Percentiles rank a stretch among this genome's conserved stretches.
Conservation (phyloP, 64 coral and sea anemone genomes). For the Stylophora pistillata region DNA sequence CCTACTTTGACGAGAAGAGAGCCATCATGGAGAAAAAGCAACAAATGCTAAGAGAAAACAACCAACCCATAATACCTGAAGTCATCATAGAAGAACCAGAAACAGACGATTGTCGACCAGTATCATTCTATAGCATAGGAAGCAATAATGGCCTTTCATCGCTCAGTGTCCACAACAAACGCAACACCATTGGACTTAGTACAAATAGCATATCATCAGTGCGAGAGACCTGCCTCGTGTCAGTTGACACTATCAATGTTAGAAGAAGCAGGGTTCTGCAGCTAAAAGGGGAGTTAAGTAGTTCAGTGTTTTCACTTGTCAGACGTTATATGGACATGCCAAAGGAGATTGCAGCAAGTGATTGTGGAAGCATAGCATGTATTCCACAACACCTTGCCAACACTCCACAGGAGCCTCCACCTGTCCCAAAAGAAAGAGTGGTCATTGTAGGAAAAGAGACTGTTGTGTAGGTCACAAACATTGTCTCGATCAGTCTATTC, state of each 20-base stretch:
- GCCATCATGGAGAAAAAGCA: slow-evolving; percentile 1
- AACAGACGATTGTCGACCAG: slow-evolving; percentile 25
- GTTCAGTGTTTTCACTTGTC: slow-evolving; percentile 91
- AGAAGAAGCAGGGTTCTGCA: slow-evolving; percentile 67
- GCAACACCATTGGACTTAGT: slow-evolving; percentile 37
- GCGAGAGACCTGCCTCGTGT: slow-evolving; percentile 79
- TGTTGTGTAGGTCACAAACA: slow-evolving; percentile 36
- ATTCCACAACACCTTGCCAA: slow-evolving; percentile 68
- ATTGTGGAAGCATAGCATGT: slow-evolving; percentile 87
- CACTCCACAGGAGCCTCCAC: slow-evolving; percentile 23
- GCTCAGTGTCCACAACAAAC: slow-evolving; percentile 40
- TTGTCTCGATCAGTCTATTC: too few relatives aligned
- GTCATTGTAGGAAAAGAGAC: slow-evolving; percentile 66
- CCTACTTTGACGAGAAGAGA: slow-evolving; percentile 76
- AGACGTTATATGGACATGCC: slow-evolving; percentile 83
- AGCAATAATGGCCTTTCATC: slow-evolving; percentile 45
- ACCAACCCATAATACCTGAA: background rate
- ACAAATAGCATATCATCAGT: slow-evolving; percentile 53
- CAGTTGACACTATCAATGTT: slow-evolving; percentile 60
- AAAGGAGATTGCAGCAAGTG: slow-evolving; percentile 67
- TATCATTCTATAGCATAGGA: slow-evolving; percentile 27
- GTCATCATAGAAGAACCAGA: slow-evolving; percentile 43
- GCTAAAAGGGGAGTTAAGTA: slow-evolving; percentile 69
- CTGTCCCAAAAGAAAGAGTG: slow-evolving; percentile 5
- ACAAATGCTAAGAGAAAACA: background rate